Base-by-base conservation (phyloP, 2,797 vertebrate species). In the Spinus pinus region DNA sequence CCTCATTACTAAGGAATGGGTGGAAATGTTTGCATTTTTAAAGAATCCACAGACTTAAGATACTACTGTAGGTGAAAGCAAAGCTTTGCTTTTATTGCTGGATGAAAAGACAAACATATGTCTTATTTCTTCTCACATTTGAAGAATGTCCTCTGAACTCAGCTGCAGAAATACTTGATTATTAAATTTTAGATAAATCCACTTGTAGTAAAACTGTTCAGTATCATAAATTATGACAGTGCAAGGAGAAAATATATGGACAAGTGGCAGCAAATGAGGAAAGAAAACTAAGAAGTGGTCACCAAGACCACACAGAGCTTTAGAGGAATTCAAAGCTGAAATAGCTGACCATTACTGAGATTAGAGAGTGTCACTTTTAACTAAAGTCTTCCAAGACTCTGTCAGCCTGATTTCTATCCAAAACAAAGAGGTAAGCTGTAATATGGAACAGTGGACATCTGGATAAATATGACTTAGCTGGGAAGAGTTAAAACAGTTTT, bases 21-120 rank as follows among this genome's bases (percentile, higher is more conserved):
- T 87, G 75, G 88, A 96, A 94, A 92, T 54, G 17, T 93, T 94
- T 95, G 70, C 88, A 85, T 93, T 94, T 92, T 77, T 88, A 85
- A 95, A 94, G 64, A 89, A 96, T 94, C 31, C 79, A 61, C 54
- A 82, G 67, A 57, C 46, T 27, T 30, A 57, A 64, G 74, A 57
- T 58, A 69, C 39, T 60, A 37, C 5, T 71, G 78, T 22, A 64
- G 53, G 64, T 91, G 75, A 89, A 95, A 85, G 14, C 16, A 90
- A 64, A 66, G 49, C 53, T 82, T 84, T 79, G 49, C 42, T 78
- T 83, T 81, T 87, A 54, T 31, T 81, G 37, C 42, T 71, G 60
- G 73, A 79, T 56, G 47, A 77, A 79, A 88, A 87, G 65, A 80
- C 3, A 5, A 81, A 37, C 33, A 37, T 46, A 33, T 1, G 0